Percentiles rank a stretch among this genome's conserved stretches.
phyloP scores from a whole-genome alignment of 2,888 invertebrate genomes.

The Onchidella celtica region DNA sequence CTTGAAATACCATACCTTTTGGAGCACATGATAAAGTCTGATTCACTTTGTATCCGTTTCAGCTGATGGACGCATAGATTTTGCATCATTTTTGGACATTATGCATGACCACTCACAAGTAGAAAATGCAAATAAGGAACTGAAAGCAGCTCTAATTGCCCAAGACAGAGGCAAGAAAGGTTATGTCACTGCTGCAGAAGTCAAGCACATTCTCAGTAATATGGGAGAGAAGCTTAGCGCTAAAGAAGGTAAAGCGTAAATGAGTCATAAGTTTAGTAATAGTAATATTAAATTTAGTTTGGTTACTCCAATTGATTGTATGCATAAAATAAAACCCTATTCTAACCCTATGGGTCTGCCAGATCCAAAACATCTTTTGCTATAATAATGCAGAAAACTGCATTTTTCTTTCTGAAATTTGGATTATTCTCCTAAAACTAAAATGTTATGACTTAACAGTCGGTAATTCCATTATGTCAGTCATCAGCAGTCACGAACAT shows the following conservation, averaged over 20 bases:
- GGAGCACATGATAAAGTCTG: background rate
- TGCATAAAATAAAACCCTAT: no score
- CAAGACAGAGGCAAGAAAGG: conserved; percentile 83
- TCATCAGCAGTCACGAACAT: no score
- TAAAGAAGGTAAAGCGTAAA: conserved; percentile 84
- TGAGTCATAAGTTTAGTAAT: background rate
- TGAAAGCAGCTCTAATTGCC: conserved; percentile 93
- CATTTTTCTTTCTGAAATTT: no score
- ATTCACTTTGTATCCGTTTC: conserved; percentile 31
- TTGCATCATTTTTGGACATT: conserved; percentile 96
- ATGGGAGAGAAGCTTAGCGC: conserved; percentile 93
- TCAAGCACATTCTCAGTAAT: conserved; percentile 91
- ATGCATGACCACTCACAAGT: conserved; percentile 92
- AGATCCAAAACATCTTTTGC: no score
- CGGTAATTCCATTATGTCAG: no score
- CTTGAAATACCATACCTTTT: no score
- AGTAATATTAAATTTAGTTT: background rate
- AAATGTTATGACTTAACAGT: background rate
- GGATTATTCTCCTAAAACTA: background rate
- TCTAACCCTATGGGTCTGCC: no score
- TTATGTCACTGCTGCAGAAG: conserved; percentile 89
- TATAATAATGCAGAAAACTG: no score
- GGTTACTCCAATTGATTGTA: no score
- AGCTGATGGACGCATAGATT: conserved; percentile 81
- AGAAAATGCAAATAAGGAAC: conserved; percentile 92